Evolutionary conservation across 1,140 invertebrate genomes (phyloP), one percentile per base, ranked within the genome.

Genomic region (Amyelois transitella): DNA sequence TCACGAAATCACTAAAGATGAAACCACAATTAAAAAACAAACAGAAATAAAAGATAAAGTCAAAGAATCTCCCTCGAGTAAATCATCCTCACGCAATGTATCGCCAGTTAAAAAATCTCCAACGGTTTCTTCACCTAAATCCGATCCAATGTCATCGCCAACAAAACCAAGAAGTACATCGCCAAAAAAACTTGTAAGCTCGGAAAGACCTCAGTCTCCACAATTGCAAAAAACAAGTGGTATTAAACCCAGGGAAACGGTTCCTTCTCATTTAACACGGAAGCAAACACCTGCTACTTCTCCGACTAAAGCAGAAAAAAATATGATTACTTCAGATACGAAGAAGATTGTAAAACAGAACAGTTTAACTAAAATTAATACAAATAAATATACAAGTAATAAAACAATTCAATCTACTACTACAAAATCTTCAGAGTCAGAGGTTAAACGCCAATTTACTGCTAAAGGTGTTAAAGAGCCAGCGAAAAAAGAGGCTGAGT

Each of bases 401-500:
- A 77, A 74, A 65, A 49, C 49, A 28, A 64, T 50, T 51, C 55
- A 60, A 19, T 58, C 62, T 4, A 47, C 62, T 0, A 50, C 60
- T n/a, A 65, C 52, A 50, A 80, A 62, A 62, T 56, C 20, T 14
- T 38, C 8, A 17, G 75, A 84, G 44, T 59, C 61, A 7, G 79
- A 86, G 22, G 49, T 51, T 6, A 82, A 75, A 55, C 65, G 63
- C 51, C 43, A 24, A 32, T 19, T 64, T n/a, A 62, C 60, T 24
- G 51, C 58, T 20, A 84, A 79, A 73, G 59, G 49, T 12, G 60
- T 59, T 21, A 82, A 73, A 61, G 74, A 83, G 28, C 71, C 64
- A 57, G 72, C 68, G 8, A 74, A 79, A 0, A 89, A 81, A 6
- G 86, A 83, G 25, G 80, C 85, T 45, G 72, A 75, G 24, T 88